Evolutionary conservation across 2,888 invertebrate species (phyloP).

Genomic region (Ypsolopha scabrella): DNA sequence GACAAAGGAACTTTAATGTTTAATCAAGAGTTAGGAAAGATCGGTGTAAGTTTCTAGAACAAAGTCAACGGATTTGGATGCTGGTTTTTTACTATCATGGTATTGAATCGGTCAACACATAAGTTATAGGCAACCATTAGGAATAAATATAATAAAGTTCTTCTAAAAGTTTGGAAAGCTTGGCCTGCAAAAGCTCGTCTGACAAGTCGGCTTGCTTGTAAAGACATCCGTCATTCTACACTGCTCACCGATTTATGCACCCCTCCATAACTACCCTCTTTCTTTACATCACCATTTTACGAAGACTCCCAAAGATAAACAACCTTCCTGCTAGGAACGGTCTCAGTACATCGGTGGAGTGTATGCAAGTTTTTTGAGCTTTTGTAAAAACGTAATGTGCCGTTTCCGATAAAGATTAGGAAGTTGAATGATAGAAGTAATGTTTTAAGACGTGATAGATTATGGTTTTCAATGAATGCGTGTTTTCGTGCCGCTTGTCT

Average conservation of each 20-base stretch:
- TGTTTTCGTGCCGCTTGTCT: not conserved
- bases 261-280: slow-evolving; percentile 32
- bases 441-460: not conserved
- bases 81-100: too few species aligned
- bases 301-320: slow-evolving; percentile 14
- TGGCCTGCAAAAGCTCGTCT: slow-evolving; percentile 7
- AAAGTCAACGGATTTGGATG: too few species aligned
- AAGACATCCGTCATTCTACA: slow-evolving; percentile 64
- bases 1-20: too few species aligned
- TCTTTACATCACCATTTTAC: slow-evolving; percentile 28
- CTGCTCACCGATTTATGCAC: slow-evolving; percentile 39
- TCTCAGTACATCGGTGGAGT: slow-evolving; percentile 15
- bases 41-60: too few species aligned
- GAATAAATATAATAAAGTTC: too few species aligned
- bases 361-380: not conserved
- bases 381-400: slow-evolving; percentile 37
- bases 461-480: not conserved
- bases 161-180: too few species aligned
- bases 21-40: too few species aligned
- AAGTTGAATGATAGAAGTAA: not conserved
- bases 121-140: too few species aligned
- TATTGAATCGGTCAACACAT: too few species aligned
- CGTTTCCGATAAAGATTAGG: slow-evolving; percentile 46
- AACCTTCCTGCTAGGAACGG: slow-evolving; percentile 14
- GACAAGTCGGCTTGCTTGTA: slow-evolving; percentile 58